Base-by-base conservation (phyloP, 2,888 invertebrate genomes). In the Tachina fera region DNA sequence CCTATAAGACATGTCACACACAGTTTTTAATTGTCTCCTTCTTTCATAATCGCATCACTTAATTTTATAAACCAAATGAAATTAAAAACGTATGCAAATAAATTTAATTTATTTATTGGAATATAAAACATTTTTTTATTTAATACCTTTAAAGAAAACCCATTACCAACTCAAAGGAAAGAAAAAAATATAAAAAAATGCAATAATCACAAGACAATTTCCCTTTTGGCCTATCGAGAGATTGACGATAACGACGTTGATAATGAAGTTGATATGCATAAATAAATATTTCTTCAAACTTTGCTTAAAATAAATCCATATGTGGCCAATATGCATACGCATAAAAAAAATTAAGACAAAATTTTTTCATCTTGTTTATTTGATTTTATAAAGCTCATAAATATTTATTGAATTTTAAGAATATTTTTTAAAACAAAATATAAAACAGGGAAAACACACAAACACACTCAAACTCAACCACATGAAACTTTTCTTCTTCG, bases 341-440 rank as follows among this genome's bases (percentile, higher is more conserved):
- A 31, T 31, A 31, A 0, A 56, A 67, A 49, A 22, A 67, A 74
- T 60, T 56, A 31, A 47, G 13, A 47, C 58, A 47, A 68, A 41
- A 53, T 56, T 41, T 68, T 22, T 72, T 72, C 51, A 53, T 72
- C 49, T 61, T 83, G 43, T 75, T 83, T 83, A 79, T 83, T 83
- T 83, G 82, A 83, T 85, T 86, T 82, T 78, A 71, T 85, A 83
- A 88, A 89, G 88, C 91, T 91, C 91, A 91, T 91, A 91, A 91
- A 91, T 91, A 91, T 91, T 91, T 91, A 91, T 91, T 91, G 91
- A 91, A 91, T 91, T 91, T 91, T 91, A 91, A 91, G 90, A 90
- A 90, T 89, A 90, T 90, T 89, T 89, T 56, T 67, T 78, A 82
- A 74, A 68, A 58, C 22, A 67, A 45, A 65, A 72, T 65, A 53